Evolutionary conservation across 1,140 invertebrate species (phyloP), one percentile per base, ranked within the genome.

Genomic region (Drosophila nigrodunni): DNA sequence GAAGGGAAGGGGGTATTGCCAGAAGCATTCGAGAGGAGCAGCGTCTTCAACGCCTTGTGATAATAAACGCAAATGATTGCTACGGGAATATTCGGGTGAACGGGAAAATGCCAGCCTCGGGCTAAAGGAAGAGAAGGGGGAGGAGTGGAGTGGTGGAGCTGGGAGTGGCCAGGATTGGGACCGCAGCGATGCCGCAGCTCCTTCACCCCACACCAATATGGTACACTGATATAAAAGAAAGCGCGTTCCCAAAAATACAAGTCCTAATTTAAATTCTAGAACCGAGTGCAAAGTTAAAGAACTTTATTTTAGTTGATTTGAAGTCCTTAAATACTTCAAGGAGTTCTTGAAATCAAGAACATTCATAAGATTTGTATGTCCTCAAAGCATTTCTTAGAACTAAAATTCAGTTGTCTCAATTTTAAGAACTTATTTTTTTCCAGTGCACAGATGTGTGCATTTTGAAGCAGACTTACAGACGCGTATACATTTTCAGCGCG

Each of bases 31-130:
- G 13, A 13, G n/a, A 39, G 35, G 21, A 30, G 62, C 54, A 81
- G 74, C 25, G 49, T 25, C 49, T 52, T 73, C 78, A 70, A 62
- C 78, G 82, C 78, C 68, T 60, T 82, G 76, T 86, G 76, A 88
- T 86, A 86, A 88, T 86, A 86, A 86, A 86, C 82, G 57, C 82
- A 86, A 86, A 86, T 86, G 79, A 86, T 77, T 86, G 82, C 82
- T 86, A 82, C 72, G 82, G 82, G 83, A 86, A 88, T 76, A 72
- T 72, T 69, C 78, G 73, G 54, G 74, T 80, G 74, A 78, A 72
- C 69, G 78, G 71, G 74, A 54, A 79, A 55, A 80, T 52, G 74
- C 46, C 58, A 74, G 76, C 61, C 72, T 39, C 52, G 72, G 35
- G 44, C 71, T 55, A 54, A 21, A 74, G 57, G 71, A 57, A 6